These are phyloP conservation scores for Tetrapedia diversipes DNA, from an alignment of 2,888 invertebrate genomes.

Conservation along the genomic window DNA sequence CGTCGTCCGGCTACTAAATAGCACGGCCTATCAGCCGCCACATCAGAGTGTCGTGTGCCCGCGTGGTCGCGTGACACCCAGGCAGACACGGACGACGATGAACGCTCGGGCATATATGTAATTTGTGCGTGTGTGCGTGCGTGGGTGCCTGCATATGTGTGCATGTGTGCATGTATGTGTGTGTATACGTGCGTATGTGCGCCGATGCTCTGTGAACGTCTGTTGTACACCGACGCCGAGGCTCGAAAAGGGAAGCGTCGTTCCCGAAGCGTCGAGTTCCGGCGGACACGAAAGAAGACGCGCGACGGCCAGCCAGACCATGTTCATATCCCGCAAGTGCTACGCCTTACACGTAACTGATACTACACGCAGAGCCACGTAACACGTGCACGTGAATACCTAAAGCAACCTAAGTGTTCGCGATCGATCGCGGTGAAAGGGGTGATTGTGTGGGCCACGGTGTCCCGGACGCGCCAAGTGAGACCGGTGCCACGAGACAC, in stretches of 20 bases:
- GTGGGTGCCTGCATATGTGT: not conserved
- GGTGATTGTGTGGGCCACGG: constrained; percentile 29
- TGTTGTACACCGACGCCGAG: not conserved
- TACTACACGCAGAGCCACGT: constrained; percentile 40
- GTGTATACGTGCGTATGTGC: not conserved
- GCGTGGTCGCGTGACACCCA: constrained; percentile 5
- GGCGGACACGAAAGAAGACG: constrained; percentile 14
- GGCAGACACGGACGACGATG: constrained; percentile 22
- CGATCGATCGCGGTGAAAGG: constrained; percentile 42
- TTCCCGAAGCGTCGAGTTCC: not conserved
- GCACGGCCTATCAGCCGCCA: constrained; percentile 38
- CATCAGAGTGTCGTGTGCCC: constrained; percentile 23
- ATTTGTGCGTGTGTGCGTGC: not conserved
- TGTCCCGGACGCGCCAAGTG: constrained; percentile 10
- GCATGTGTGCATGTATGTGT: not conserved
- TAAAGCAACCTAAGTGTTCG: constrained; percentile 29
- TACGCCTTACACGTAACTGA: constrained; percentile 62
- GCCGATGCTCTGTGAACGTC: constrained; percentile 4
- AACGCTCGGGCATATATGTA: constrained; percentile 1
- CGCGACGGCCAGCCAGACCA: constrained; percentile 29
- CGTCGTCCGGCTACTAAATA: constrained; percentile 31
- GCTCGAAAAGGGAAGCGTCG: not conserved
- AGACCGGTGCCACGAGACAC: not conserved
- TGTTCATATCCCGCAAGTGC: constrained; percentile 69
- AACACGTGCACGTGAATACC: constrained; percentile 36